Evolutionary conservation across 2,888 invertebrate species (phyloP).

Genomic region (Pecten maximus): DNA sequence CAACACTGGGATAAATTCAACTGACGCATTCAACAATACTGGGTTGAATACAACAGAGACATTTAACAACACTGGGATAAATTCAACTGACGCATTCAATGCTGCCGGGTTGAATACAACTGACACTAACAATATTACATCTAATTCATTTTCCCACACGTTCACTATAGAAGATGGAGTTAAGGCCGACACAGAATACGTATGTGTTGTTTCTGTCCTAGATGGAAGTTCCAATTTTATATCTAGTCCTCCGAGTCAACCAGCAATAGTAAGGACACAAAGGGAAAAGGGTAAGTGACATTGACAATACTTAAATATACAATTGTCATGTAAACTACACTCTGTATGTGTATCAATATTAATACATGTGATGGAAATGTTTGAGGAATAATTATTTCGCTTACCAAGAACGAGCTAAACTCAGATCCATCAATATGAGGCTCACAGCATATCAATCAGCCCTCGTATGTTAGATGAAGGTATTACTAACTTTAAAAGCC

Average conservation of each 20-base stretch:
- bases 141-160: constrained; percentile 36
- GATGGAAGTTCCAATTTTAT: constrained; percentile 37
- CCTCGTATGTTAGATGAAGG: no score
- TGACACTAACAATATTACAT: not conserved
- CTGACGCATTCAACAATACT: not conserved
- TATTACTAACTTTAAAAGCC: no score
- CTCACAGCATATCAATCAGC: no score
- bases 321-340: no score
- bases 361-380: no score
- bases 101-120: not conserved
- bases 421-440: no score
- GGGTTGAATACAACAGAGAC: not conserved
- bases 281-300: constrained; percentile 45
- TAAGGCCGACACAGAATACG: constrained; percentile 59
- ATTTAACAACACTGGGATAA: not conserved
- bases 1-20: not conserved
- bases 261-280: constrained; percentile 57
- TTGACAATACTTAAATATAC: not conserved
- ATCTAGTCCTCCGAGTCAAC: constrained; percentile 58
- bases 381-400: no score
- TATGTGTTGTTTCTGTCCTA: constrained; percentile 56
- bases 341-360: no score
- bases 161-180: constrained; percentile 60
- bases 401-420: no score
- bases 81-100: not conserved